These are phyloP conservation scores for Stramonita haemastoma DNA, from an alignment of 2,888 invertebrate species.

Conservation along the genomic window DNA sequence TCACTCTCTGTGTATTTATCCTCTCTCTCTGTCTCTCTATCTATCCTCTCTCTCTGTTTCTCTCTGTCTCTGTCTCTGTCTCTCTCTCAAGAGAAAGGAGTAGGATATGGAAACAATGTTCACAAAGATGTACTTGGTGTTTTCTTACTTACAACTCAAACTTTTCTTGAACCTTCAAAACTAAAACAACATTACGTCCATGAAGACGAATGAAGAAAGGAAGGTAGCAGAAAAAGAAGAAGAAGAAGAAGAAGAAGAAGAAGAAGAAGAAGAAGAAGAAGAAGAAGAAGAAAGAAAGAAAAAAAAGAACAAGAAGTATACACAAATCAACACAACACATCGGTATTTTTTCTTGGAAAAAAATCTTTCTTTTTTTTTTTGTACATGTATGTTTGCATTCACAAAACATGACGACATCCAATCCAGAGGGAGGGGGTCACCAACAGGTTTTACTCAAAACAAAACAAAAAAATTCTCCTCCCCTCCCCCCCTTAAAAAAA, in stretches of 20 bases:
- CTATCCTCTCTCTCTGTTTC: neutral
- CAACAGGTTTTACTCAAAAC: neutral
- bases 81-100: neutral
- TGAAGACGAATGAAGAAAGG: neutral
- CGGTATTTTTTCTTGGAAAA: neutral
- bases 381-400: neutral
- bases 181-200: neutral
- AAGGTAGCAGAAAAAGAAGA: neutral
- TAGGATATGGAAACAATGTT: neutral
- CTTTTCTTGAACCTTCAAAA: neutral
- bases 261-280: neutral
- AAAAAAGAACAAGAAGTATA: neutral
- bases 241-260: neutral
- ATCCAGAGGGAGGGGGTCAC: neutral
- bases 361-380: neutral
- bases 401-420: neutral
- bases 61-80: neutral
- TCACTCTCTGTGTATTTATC: neutral
- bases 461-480: neutral
- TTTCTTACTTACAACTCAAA: too few relatives aligned
- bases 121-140: too few relatives aligned
- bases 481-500: neutral
- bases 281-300: neutral
- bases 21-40: neutral
- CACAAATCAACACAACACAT: constrained; percentile 8